phyloP scores from a whole-genome alignment of 1,140 invertebrate species.

The Holotrichia oblita region DNA sequence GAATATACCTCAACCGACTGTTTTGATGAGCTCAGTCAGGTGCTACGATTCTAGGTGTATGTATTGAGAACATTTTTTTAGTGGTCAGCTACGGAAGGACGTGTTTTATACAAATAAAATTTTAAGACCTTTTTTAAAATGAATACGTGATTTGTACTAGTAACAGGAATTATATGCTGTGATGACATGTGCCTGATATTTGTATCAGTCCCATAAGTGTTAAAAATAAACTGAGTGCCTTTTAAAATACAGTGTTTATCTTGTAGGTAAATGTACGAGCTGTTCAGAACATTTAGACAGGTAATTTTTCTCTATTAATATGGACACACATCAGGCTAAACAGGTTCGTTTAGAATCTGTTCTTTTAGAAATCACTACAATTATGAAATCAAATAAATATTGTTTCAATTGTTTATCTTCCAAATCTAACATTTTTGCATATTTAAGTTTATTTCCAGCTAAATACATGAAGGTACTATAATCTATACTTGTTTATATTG shows the following conservation, averaged over 20 bases:
- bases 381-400: no score
- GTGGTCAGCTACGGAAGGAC: neutral
- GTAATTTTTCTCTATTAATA: slow-evolving; percentile 9
- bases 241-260: neutral
- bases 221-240: slow-evolving; percentile 21
- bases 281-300: neutral
- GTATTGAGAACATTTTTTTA: slow-evolving; percentile 1
- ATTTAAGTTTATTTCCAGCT: no score
- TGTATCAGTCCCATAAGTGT: slow-evolving; percentile 3
- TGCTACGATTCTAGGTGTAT: slow-evolving; percentile 41
- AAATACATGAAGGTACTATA: no score
- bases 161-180: slow-evolving; percentile 4
- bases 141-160: neutral
- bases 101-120: neutral
- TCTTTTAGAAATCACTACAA: no score
- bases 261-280: slow-evolving; percentile 19
- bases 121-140: neutral
- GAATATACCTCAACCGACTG: slow-evolving; percentile 42
- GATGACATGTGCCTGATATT: slow-evolving; percentile 42
- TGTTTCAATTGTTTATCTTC: no score
- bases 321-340: neutral
- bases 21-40: slow-evolving; percentile 46
- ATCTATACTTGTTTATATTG: no score
- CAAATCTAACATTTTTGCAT: no score
- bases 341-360: no score